These are phyloP conservation scores for Bradypodion pumilum DNA, from an alignment of 2,797 vertebrate species.

Conservation along the genomic window DNA sequence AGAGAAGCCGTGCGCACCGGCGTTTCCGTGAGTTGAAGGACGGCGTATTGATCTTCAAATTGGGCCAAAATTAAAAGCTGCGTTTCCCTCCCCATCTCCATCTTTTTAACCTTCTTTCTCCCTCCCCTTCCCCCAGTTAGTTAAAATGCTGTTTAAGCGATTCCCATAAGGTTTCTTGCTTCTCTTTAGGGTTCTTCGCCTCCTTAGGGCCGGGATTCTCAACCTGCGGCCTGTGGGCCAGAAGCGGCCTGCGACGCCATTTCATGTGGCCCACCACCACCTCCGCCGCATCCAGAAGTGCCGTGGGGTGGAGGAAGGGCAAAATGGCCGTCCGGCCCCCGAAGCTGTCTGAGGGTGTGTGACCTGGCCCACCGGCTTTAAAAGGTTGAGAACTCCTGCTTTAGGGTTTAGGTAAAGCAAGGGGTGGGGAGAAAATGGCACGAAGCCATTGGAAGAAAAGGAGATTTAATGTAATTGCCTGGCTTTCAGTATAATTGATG, in stretches of 20 bases:
- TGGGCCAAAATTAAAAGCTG: constrained; percentile 78
- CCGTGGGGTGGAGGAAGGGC: no score
- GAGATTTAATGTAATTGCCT: constrained; percentile 66
- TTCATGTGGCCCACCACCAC: no score
- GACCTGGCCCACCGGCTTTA: no score
- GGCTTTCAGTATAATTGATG: constrained; percentile 67
- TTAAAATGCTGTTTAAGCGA: constrained; percentile 77
- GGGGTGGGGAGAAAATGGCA: constrained; percentile 44
- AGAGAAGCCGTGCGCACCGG: neutral
- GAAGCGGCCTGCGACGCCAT: no score
- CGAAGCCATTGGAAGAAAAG: constrained; percentile 47
- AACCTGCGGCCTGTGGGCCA: no score
- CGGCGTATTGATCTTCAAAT: constrained; percentile 79
- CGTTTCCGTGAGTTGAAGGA: constrained; percentile 74
- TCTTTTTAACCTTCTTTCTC: neutral
- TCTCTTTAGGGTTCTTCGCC: no score
- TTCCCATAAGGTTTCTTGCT: constrained; percentile 64
- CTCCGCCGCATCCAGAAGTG: no score
- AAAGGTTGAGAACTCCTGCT: no score
- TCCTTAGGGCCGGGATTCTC: no score
- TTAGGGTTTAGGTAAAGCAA: constrained; percentile 40
- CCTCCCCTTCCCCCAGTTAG: constrained; percentile 58
- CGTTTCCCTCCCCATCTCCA: constrained; percentile 31
- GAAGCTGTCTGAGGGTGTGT: no score
- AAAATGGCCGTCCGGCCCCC: no score